Percentiles rank a stretch among this genome's conserved stretches.
Evolutionary conservation across 2,113 vertebrate genomes (phyloP).

Genomic region (Falco punctatus): DNA sequence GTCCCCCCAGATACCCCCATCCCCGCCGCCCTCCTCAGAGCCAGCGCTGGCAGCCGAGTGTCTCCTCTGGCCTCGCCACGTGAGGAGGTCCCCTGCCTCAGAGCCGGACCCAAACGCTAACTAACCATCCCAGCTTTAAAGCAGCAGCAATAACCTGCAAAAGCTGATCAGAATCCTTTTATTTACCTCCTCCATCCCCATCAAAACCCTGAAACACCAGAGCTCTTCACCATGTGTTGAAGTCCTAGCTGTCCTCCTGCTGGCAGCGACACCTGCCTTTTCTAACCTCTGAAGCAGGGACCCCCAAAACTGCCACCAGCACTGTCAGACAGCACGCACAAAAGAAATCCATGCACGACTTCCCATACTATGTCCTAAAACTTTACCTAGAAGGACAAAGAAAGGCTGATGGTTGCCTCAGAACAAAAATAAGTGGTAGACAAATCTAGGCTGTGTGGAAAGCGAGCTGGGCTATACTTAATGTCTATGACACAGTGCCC

Average conservation of each 20-base stretch:
- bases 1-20: not conserved
- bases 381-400: not conserved
- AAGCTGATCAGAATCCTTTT: not conserved
- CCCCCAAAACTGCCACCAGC: not conserved
- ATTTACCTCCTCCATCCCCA: not conserved
- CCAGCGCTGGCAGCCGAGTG: rapidly evolving
- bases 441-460: not conserved
- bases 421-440: not conserved
- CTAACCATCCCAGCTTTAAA: not conserved
- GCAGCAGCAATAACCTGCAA: not conserved
- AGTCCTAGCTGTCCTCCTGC: not conserved
- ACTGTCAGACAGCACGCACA: not conserved
- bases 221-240: not conserved
- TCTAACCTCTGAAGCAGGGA: not conserved
- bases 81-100: not conserved
- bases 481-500: not conserved
- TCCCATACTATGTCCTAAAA: not conserved
- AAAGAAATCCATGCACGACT: not conserved
- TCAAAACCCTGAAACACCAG: not conserved
- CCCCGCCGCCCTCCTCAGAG: not conserved
- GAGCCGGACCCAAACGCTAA: not conserved
- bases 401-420: not conserved
- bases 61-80: rapidly evolving
- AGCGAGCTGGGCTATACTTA: not conserved
- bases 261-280: not conserved